Conservation (phyloP, 1,140 invertebrate genomes). For the Lanistes nyassanus region DNA sequence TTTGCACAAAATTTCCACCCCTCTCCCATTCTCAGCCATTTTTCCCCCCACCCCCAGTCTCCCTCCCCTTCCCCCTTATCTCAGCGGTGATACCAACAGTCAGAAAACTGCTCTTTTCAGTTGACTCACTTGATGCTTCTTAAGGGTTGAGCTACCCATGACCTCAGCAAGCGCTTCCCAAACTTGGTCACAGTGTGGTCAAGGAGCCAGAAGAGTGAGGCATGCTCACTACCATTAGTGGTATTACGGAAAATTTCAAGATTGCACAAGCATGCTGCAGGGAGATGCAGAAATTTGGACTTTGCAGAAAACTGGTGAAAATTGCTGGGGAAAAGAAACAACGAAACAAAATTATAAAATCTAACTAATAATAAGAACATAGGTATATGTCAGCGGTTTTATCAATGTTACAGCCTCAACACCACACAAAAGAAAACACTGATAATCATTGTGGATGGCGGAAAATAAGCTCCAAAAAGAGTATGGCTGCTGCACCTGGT, state of each 20-base stretch:
- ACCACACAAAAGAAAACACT: too few species aligned
- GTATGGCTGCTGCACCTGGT: slow-evolving; percentile 29
- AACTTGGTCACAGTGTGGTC: slow-evolving; percentile 66
- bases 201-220: slow-evolving; percentile 64
- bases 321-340: slow-evolving; percentile 38
- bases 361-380: background rate
- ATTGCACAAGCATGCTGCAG: slow-evolving; percentile 45
- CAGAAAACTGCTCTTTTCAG: too few species aligned
- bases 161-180: slow-evolving; percentile 62
- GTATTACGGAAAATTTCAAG: slow-evolving; percentile 57
- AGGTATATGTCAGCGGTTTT: background rate
- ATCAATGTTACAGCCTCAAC: too few species aligned
- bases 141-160: slow-evolving; percentile 67
- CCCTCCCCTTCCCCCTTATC: too few species aligned
- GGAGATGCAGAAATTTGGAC: slow-evolving; percentile 48
- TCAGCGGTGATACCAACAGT: too few species aligned
- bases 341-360: background rate
- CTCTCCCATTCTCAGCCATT: too few species aligned
- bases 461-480: background rate
- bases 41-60: too few species aligned
- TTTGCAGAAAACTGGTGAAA: slow-evolving; percentile 49
- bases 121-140: slow-evolving; percentile 52
- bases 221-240: slow-evolving; percentile 54
- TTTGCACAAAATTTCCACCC: too few species aligned
- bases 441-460: too few species aligned